Base-by-base conservation (phyloP, 2,113 vertebrate genomes). In the Shinisaurus crocodilurus region DNA sequence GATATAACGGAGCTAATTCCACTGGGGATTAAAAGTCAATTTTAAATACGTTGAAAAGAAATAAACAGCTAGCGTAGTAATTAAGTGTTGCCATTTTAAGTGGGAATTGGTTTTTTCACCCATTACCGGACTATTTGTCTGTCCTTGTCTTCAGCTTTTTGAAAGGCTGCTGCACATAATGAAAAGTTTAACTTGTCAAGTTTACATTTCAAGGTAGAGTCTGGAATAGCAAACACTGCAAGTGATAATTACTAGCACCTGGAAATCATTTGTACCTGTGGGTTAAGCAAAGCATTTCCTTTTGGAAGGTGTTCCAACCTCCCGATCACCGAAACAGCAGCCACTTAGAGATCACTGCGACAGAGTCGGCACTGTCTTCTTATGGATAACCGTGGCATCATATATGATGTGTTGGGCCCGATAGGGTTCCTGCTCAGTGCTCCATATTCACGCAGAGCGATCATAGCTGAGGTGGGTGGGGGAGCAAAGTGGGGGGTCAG, bases 171-270 rank as follows among this genome's bases (percentile, higher is more conserved):
- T 97, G 94, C 96, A 96, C 97, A 97, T 91, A 90, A 97, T 98
- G 97, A 97, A 98, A 97, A 97, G 97, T 97, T 98, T 98, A 98
- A 97, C 96, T 97, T 97, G 98, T 98, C 97, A 98, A 97, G 95
- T 96, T 97, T 97, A 96, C 97, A 98, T 97, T 97, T 97, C 97
- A 96, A 97, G 95, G 94, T 96, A 96, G 95, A 96, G 96, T 97
- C 95, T 74, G 23, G 95, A 97, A 97, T 97, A 97, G 97, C 97
- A 96, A 94, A 94, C 96, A 95, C 90, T 90, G 32, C 91, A 95
- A 97, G 96, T 97, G 97, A 96, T 98, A 98, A 98, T 97, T 97
- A 97, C 96, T 95, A 97, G 94, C 97, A 97, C 97, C 97, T 98
- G 97, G 97, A 97, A 97, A 96, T 97, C 94, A 97, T 97, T 97